Evolutionary conservation across 2,113 vertebrate species (phyloP).

Genomic region (Corythornis cristatus): DNA sequence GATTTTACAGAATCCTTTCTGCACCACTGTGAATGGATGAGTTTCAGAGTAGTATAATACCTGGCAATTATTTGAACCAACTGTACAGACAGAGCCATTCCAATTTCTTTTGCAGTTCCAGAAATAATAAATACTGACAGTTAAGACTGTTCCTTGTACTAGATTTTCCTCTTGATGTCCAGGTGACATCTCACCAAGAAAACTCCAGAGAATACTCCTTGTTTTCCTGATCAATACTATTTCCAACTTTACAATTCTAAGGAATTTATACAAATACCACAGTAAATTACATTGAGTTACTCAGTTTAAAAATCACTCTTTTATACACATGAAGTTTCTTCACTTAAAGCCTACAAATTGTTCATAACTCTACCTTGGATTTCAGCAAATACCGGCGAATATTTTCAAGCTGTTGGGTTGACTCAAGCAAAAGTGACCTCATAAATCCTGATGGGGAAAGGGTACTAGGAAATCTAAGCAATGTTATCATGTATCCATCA

Average conservation of each 20-base stretch:
- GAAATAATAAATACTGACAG: neutral
- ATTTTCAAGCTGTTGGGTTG: constrained; percentile 82
- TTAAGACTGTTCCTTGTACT: neutral
- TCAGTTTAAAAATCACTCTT: rapidly evolving
- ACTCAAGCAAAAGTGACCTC: constrained; percentile 81
- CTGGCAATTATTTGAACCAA: neutral
- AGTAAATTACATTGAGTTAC: neutral
- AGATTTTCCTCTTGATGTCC: neutral
- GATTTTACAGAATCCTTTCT: neutral
- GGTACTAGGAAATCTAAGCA: constrained; percentile 77
- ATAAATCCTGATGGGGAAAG: constrained; percentile 80
- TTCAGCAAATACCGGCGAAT: constrained; percentile 56
- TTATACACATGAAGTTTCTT: neutral
- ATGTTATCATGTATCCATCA: constrained; percentile 92
- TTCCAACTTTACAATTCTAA: neutral
- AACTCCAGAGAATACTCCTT: neutral
- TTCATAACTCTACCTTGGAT: constrained; percentile 75
- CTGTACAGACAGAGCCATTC: neutral
- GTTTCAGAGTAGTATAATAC: neutral
- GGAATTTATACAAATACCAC: neutral
- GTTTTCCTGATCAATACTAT: neutral
- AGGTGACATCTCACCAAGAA: neutral
- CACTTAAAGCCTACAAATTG: neutral
- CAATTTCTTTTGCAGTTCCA: neutral
- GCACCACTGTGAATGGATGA: neutral